Evolutionary conservation across 2,888 invertebrate species (phyloP).

Genomic region (Eulithis prunata): DNA sequence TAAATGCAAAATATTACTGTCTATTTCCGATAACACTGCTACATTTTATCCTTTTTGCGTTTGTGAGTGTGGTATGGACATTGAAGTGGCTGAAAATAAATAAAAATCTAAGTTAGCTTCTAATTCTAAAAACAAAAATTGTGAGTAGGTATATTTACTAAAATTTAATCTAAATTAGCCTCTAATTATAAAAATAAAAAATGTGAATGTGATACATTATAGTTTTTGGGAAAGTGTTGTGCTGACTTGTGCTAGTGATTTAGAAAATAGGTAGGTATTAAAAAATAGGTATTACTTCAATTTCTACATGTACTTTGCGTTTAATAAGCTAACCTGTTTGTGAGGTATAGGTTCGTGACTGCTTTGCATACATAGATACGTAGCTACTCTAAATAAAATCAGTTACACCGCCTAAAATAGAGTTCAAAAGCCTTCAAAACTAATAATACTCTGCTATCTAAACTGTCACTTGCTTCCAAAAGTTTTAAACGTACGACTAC

Average conservation of each 20-base stretch:
- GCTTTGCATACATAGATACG: no score
- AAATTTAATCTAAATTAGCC: background rate
- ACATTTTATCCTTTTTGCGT: conserved; percentile 48
- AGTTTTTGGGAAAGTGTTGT: no score
- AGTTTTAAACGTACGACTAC: conserved; percentile 47
- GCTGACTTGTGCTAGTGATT: no score
- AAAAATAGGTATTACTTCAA: no score
- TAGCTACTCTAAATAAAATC: no score
- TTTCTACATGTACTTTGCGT: no score
- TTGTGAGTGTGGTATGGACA: conserved; percentile 66
- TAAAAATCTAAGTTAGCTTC: conserved; percentile 47
- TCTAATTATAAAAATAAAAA: background rate
- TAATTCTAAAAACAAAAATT: conserved; percentile 18
- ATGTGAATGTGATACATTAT: no score
- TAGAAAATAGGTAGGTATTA: no score
- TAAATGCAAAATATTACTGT: conserved; percentile 19
- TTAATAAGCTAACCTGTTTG: background rate
- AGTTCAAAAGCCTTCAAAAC: conserved; percentile 19
- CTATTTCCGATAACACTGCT: conserved; percentile 43
- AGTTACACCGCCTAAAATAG: conserved; percentile 7
- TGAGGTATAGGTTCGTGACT: no score
- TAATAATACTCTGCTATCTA: conserved; percentile 24
- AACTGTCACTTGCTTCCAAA: conserved; percentile 45
- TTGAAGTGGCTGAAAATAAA: conserved; percentile 67
- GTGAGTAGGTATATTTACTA: background rate